Evolutionary conservation across 2,888 invertebrate genomes (phyloP).

Genomic region (Eristalinus aeneus): DNA sequence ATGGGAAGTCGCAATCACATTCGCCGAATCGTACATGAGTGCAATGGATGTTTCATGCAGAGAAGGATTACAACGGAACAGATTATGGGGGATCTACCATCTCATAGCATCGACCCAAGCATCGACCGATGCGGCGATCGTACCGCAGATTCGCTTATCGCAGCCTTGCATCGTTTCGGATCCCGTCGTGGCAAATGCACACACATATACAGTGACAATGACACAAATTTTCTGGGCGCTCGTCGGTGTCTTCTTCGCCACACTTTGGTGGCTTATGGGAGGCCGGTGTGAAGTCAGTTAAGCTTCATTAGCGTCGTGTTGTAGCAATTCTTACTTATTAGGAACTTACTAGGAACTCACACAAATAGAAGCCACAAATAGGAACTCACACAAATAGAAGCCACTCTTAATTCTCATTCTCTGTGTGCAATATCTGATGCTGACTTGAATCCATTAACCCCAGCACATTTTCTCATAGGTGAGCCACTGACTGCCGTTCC

Average conservation of each 20-base stretch:
- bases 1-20: conserved; percentile 44
- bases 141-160: conserved; percentile 51
- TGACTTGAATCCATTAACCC: conserved; percentile 44
- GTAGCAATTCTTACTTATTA: conserved; percentile 21
- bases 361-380: no score
- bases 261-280: conserved; percentile 64
- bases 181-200: conserved; percentile 41
- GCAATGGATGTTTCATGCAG: conserved; percentile 34
- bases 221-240: conserved; percentile 57
- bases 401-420: conserved; percentile 55
- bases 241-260: conserved; percentile 39
- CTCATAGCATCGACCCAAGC: no score
- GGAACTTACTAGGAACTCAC: no score
- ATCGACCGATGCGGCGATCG: conserved; percentile 44
- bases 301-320: conserved; percentile 55
- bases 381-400: conserved; percentile 41
- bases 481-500: conserved; percentile 34
- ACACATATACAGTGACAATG: conserved; percentile 56
- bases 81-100: conserved; percentile 47
- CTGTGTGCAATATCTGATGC: conserved; percentile 24
- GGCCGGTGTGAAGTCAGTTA: conserved; percentile 53
- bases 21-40: conserved; percentile 23
- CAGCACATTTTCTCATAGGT: no score
- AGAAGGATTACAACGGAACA: conserved; percentile 38
- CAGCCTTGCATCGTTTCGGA: conserved; percentile 48